Percentiles rank a stretch among this genome's conserved stretches.
phyloP scores from a whole-genome alignment of 2,797 vertebrate species.

The Delichon dasypus region DNA sequence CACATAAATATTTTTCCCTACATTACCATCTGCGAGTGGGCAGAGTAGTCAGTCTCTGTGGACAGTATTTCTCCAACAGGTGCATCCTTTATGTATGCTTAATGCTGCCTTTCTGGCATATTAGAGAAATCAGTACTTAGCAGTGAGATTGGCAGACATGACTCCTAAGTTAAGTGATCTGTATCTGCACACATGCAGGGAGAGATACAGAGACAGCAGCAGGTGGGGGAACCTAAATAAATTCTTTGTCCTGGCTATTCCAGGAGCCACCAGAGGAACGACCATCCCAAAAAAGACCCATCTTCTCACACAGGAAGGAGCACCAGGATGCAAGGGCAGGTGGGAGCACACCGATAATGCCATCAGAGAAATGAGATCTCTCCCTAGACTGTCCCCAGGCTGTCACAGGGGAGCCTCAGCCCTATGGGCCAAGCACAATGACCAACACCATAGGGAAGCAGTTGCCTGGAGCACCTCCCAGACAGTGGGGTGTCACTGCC shows the following conservation, averaged over 20 bases:
- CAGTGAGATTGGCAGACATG: neutral
- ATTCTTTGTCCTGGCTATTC: neutral
- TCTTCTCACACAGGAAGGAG: neutral
- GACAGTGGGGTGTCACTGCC: neutral
- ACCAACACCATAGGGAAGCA: neutral
- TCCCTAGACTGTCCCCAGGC: neutral
- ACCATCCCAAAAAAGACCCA: neutral
- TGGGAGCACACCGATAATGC: neutral
- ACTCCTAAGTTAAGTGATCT: neutral
- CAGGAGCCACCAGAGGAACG: neutral
- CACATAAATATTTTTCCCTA: neutral
- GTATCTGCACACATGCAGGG: neutral
- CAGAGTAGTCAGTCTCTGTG: neutral
- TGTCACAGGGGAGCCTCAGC: neutral
- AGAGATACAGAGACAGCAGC: neutral
- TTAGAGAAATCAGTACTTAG: neutral
- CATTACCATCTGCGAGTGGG: neutral
- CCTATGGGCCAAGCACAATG: neutral
- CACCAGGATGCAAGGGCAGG: neutral
- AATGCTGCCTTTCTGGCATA: neutral
- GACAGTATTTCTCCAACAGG: neutral
- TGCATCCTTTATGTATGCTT: neutral
- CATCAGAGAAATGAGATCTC: neutral
- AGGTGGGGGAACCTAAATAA: neutral
- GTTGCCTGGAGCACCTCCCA: neutral